Base-by-base conservation (phyloP, 2,797 vertebrate genomes). In the Enteromius trimaculatus region DNA sequence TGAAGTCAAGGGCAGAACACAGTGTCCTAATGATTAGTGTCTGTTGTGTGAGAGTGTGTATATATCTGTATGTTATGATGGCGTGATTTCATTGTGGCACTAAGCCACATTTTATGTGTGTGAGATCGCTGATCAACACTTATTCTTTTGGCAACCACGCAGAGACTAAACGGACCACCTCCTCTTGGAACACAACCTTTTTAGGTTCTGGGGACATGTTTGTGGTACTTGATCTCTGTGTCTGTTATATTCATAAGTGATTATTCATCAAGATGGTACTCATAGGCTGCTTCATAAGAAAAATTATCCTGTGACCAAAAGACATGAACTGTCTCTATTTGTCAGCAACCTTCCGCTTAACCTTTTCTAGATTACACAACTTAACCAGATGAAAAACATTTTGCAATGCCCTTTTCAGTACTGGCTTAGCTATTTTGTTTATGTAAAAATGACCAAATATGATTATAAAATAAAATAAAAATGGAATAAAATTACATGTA, bases 181-280 rank as follows among this genome's bases (percentile, higher is more conserved):
- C 37, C 21, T 65, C 23, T 77, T 31, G 81, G 49, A 23, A 69
- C 49, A 66, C 64, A 47, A 77, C 51, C 72, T 68, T 69, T 77
- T 89, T 92, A 91, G 91, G 88, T 90, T 90, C 90, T 86, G 58
- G 53, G 34, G 17, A 76, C 77, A 47, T 42, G 80, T 72, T 49
- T 62, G 6, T 68, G 14, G 64, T 69, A 23, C 11, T 8, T 72
- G 49, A 51, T 16, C 29, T 71, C 17, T 16, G 11, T 19, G 34
- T 47, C 47, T 60, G 16, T 72, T 44, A 62, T 19, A 65, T 42
- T 71, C 17, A 65, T 47, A 2, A 39, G 34, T 39, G 23, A 26
- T 49, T 80, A 74, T 71, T 71, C 80, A 74, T 72, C 53, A 72
- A 55, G 79, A 72, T 49, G 47, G 72, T 60, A 66, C 79, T 82